Evolutionary conservation across 1,140 invertebrate species (phyloP), one percentile per base, ranked within the genome.

Genomic region (Nasonia giraulti): DNA sequence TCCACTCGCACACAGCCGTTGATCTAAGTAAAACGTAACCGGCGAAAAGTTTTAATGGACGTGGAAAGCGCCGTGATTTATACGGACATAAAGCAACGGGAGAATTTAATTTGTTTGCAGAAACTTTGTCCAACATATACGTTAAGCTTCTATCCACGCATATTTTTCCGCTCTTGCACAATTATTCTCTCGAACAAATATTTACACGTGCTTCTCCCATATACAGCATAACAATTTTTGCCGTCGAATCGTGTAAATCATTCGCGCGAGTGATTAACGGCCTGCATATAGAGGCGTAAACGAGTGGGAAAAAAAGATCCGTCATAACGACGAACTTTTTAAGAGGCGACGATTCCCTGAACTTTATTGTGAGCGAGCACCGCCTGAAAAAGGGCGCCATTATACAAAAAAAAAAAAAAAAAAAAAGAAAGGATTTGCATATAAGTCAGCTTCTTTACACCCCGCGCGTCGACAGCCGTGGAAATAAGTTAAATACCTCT

Each of bases 61-160:
- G 12, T 20, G 76, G 23, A 55, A 79, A 62, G 55, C 27, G 12
- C 3, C 8, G 7, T 80, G 62, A 80, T 69, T 80, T 80, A 80
- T 80, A 68, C 10, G 55, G 62, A 68, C 78, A 17, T 80, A 80
- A 80, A 80, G 50, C 14, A n/a, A 44, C 76, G 50, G 6, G 33
- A 77, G 44, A 27, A 77, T 77, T 77, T 77, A 50, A 47, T 77
- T 77, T 77, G 44, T 50, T 50, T 47, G 55, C 55, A 62, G 55
- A 62, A 62, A 62, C 55, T 62, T n/a, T n/a, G 55, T n/a, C 55
- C 17, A 37, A 4, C 5, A 6, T 37, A 37, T 37, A 37, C 33
- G 33, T 37, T 37, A 4, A 6, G 33, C 33, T 37, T 37, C 33
- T 37, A 37, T 6, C 2, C 5, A 37, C 5, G 5, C 4, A 37